A percentile compares a stretch with the other conserved stretches of the same genome.
Conservation (phyloP, 64 coral and sea anemone genomes). For the Montipora foliosa region DNA sequence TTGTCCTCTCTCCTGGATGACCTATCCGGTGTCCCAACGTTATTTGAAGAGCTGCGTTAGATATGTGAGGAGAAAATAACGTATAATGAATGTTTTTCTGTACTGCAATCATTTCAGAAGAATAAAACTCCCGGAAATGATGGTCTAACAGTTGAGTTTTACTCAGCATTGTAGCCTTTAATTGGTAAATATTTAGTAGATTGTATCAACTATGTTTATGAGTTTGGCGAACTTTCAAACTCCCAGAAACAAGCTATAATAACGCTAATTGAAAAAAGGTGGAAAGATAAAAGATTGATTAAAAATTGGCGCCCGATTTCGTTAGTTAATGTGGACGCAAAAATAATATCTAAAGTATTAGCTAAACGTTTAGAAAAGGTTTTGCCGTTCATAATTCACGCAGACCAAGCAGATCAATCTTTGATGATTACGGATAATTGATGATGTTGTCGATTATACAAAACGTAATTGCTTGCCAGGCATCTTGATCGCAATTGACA, state of each 20-base stretch:
- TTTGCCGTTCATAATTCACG: too few relatives aligned
- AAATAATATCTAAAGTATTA: too few relatives aligned
- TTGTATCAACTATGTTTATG: constrained; percentile 19
- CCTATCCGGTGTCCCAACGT: neutral
- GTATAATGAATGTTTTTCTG: constrained; percentile 11
- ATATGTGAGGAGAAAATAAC: neutral
- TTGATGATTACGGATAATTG: neutral
- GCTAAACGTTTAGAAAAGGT: too few relatives aligned
- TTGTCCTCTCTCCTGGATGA: too few relatives aligned
- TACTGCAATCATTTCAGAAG: constrained; percentile 19
- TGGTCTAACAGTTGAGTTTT: constrained; percentile 34
- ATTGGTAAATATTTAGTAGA: constrained; percentile 38
- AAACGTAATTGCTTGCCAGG: neutral
- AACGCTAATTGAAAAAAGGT: too few relatives aligned
- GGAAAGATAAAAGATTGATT: too few relatives aligned
- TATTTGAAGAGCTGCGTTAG: neutral
- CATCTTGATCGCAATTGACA: constrained; percentile 15
- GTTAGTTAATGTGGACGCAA: too few relatives aligned
- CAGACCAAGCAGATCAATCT: too few relatives aligned
- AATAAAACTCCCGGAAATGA: too few relatives aligned
- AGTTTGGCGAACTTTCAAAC: constrained; percentile 39
- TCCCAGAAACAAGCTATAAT: neutral
- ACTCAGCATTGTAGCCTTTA: constrained; percentile 43
- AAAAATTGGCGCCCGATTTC: too few relatives aligned
- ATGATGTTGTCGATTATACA: constrained; percentile 6